Conservation (phyloP, 2,113 vertebrate genomes). For the Tychaedon coryphoeus region DNA sequence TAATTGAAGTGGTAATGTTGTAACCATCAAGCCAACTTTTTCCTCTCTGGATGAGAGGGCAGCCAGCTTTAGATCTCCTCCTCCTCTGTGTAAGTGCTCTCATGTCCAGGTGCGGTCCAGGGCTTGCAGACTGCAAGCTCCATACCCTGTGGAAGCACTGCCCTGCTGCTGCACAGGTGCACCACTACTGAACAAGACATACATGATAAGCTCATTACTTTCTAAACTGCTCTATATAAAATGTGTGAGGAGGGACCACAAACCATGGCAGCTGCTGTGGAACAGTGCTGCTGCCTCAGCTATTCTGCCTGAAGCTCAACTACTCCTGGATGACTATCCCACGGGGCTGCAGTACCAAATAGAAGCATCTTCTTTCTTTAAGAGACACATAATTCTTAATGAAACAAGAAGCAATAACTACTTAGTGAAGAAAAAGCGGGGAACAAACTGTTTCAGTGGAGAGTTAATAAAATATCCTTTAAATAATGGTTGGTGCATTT, state of each 20-base stretch:
- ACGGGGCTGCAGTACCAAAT: accelerated
- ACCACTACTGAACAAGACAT: background rate
- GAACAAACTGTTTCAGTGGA: background rate
- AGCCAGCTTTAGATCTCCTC: background rate
- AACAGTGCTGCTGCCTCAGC: background rate
- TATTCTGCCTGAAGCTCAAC: background rate
- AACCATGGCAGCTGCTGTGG: background rate
- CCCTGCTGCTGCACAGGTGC: background rate
- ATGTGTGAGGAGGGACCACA: accelerated
- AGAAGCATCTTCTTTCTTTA: background rate
- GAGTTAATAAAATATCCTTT: background rate
- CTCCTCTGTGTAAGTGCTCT: background rate
- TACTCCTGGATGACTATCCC: background rate
- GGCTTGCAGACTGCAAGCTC: background rate
- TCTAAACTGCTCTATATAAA: background rate
- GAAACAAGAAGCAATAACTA: background rate
- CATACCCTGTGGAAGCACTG: background rate
- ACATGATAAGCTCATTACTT: background rate
- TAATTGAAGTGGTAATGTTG: background rate
- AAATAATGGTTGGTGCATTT: background rate
- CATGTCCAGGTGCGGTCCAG: accelerated
- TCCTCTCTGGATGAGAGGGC: background rate
- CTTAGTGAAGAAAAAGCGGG: background rate
- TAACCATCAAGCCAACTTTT: background rate
- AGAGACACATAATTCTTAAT: background rate